A percentile compares a stretch with the other conserved stretches of the same genome.
These are phyloP conservation scores for Gallinago stenura DNA, from an alignment of 2,797 vertebrate species.

Conservation along the genomic window DNA sequence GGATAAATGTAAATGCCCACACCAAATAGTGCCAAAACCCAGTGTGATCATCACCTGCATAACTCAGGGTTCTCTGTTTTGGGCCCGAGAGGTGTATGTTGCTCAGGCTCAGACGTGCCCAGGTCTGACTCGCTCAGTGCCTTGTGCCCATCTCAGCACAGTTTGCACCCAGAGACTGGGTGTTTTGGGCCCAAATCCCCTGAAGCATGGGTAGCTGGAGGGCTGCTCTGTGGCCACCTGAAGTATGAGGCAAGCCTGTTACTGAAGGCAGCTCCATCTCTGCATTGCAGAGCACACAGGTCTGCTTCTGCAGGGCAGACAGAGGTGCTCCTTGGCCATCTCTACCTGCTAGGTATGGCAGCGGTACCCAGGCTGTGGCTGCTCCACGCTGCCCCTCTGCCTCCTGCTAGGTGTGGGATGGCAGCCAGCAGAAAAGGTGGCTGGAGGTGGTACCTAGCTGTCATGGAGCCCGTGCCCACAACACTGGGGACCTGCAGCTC, in stretches of 20 bases:
- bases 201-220: background rate
- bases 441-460: background rate
- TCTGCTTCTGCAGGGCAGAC: background rate
- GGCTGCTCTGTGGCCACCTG: background rate
- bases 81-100: background rate
- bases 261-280: background rate
- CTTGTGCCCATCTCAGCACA: background rate
- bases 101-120: background rate
- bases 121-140: background rate
- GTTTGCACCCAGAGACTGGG: background rate
- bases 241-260: background rate
- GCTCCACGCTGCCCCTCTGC: background rate
- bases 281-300: rapidly evolving
- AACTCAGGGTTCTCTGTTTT: background rate
- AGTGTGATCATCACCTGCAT: background rate
- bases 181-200: background rate
- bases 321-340: background rate
- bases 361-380: background rate
- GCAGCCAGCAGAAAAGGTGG: background rate
- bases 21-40: rapidly evolving
- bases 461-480: background rate
- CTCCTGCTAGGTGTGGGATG: background rate
- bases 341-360: too few relatives aligned
- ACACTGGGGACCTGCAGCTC: background rate
- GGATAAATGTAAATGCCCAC: background rate